Percentiles rank a stretch among this genome's conserved stretches.
These are phyloP conservation scores for Anser brachyrhynchus DNA, from an alignment of 2,113 vertebrate genomes.

Conservation along the genomic window DNA sequence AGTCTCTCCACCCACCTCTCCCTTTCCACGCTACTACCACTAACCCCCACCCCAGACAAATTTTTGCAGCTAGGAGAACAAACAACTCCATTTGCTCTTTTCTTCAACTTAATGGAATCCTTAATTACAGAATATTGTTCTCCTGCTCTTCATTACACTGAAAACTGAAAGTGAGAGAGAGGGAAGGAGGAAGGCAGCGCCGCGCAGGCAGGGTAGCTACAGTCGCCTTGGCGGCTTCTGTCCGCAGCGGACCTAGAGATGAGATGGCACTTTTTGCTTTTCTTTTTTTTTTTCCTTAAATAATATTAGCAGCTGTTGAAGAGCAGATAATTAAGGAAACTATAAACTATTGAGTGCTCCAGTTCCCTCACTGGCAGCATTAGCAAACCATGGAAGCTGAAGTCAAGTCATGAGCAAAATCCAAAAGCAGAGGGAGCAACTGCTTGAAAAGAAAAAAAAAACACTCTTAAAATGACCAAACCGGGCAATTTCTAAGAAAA, in stretches of 20 bases:
- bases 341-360: slow-evolving; percentile 74
- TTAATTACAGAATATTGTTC: slow-evolving; percentile 99
- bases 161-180: slow-evolving; percentile 79
- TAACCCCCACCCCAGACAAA: slow-evolving; percentile 81
- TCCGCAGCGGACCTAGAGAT: slow-evolving; percentile 73
- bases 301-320: slow-evolving; percentile 76
- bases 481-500: background rate
- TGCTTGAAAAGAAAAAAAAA: slow-evolving; percentile 13
- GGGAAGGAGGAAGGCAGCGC: slow-evolving; percentile 71
- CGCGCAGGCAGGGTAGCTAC: slow-evolving; percentile 77
- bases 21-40: slow-evolving; percentile 77
- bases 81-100: slow-evolving; percentile 99
- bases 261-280: slow-evolving; percentile 53
- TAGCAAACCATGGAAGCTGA: slow-evolving; percentile 70
- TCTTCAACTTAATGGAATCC: slow-evolving; percentile 99
- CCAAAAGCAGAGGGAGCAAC: slow-evolving; percentile 61
- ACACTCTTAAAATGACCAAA: slow-evolving; percentile 42
- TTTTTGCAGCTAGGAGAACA: slow-evolving; percentile 91
- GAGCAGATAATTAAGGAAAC: slow-evolving; percentile 77
- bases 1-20: slow-evolving; percentile 88
- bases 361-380: slow-evolving; percentile 68
- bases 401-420: slow-evolving; percentile 71
- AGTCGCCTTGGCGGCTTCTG: slow-evolving; percentile 71
- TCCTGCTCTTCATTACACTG: slow-evolving; percentile 91
- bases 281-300: background rate